Evolutionary conservation across 2,888 invertebrate species (phyloP).

Genomic region (Mantis religiosa): DNA sequence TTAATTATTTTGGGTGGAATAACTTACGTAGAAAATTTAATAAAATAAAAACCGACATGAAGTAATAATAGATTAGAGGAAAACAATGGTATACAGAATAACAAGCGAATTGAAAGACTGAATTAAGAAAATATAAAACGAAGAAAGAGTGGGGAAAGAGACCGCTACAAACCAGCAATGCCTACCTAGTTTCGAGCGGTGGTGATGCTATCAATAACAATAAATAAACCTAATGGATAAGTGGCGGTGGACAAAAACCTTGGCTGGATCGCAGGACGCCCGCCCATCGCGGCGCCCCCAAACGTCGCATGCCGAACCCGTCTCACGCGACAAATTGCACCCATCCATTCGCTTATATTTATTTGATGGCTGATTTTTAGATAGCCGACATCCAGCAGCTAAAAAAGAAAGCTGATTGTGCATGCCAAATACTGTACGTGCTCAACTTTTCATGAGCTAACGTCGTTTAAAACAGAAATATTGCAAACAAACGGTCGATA

Average conservation of each 20-base stretch:
- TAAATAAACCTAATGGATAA: neutral
- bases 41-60: no score
- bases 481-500: neutral
- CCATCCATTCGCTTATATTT: neutral
- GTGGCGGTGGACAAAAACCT: neutral
- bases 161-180: neutral
- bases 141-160: no score
- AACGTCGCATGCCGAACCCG: neutral
- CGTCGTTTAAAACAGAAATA: neutral
- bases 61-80: no score
- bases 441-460: neutral
- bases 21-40: no score
- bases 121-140: no score
- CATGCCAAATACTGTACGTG: neutral
- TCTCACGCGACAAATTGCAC: slow-evolving; percentile 6
- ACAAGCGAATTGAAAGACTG: no score
- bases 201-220: neutral
- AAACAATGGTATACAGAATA: no score
- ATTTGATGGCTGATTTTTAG: slow-evolving; percentile 12
- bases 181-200: neutral
- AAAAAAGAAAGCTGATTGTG: neutral
- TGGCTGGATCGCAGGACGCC: neutral
- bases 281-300: neutral
- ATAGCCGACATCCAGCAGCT: neutral
- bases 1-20: no score